Base-by-base conservation (phyloP, 2,113 vertebrate genomes). In the Indri indri region DNA sequence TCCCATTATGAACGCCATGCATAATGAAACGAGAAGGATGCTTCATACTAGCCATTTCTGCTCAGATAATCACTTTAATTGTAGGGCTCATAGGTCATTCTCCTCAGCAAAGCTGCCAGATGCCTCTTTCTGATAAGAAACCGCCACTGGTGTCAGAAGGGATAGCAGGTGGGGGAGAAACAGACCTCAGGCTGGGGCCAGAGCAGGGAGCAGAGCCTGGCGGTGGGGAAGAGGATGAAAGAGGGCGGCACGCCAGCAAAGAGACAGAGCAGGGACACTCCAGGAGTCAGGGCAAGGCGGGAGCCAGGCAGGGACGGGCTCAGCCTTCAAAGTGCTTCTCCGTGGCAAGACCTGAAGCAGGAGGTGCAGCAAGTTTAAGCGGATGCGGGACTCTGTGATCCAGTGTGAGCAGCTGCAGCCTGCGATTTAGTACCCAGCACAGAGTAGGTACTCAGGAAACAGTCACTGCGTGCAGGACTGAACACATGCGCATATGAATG, bases 21-120 rank as follows among this genome's bases (percentile, higher is more conserved):
- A 50, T 63, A 79, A 74, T 96, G 32, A 92, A 63, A n/a, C 71
- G 52, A 63, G 93, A 79, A 45, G 59, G 6, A 13, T 87, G 47
- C 45, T 76, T 88, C 40, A 2, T n/a, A 59, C 50, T 23, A 68
- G 52, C 52, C 82, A 79, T 88, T 96, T 96, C 91, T 0, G 0
- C 68, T 87, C 91, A 96, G 74, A 76, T 71, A 50, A 91, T 70
- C 27, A 27, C 8, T 65, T 73, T 32, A 93, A 65, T 71, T 68
- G 82, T 5, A 80, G 37, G 22, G 27, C 5, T 52, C 8, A 65
- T 86, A 94, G 91, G 50, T 89, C 86, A 59, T 76, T 90, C 42
- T 97, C 40, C 61, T 17, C 45, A 70, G 52, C 0, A 13, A 8
- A 23, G 42, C 25, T 65, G 54, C 70, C 90, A 89, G 82, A 90